Evolutionary conservation across 1,140 invertebrate genomes (phyloP).

Genomic region (Ceratosolen fusciceps): DNA sequence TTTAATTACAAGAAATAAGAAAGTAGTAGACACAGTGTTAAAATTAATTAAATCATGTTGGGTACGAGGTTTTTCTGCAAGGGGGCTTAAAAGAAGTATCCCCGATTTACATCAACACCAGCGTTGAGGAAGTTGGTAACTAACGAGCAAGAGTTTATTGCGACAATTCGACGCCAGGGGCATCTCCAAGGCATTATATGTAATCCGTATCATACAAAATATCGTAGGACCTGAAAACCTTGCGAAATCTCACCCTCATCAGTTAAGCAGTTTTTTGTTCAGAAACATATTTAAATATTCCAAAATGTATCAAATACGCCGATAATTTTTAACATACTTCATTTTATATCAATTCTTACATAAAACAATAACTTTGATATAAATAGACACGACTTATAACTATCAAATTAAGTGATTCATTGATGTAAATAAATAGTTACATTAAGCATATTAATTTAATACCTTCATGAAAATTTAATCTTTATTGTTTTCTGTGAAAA

Average conservation of each 20-base stretch:
- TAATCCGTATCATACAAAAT: constrained; percentile 71
- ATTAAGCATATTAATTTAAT: too few relatives aligned
- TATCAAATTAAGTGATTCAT: too few relatives aligned
- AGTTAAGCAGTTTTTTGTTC: neutral
- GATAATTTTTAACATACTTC: too few relatives aligned
- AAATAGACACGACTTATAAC: too few relatives aligned
- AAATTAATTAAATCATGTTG: constrained; percentile 38
- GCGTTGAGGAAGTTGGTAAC: constrained; percentile 29
- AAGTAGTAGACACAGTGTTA: neutral
- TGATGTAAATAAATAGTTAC: too few relatives aligned
- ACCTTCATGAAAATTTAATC: too few relatives aligned
- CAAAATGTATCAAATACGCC: too few relatives aligned
- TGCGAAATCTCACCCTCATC: neutral
- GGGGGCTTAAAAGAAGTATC: neutral
- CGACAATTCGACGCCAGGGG: constrained; percentile 63
- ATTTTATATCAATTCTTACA: too few relatives aligned
- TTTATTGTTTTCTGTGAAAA: too few relatives aligned
- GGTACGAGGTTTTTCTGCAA: neutral
- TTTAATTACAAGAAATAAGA: neutral
- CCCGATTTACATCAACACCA: constrained; percentile 31
- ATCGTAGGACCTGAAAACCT: constrained; percentile 35
- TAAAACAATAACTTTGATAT: too few relatives aligned
- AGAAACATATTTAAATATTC: neutral
- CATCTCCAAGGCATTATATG: constrained; percentile 73
- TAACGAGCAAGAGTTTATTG: constrained; percentile 69